phyloP scores from a whole-genome alignment of 1,140 invertebrate species.

The Probaryconus sp. region DNA sequence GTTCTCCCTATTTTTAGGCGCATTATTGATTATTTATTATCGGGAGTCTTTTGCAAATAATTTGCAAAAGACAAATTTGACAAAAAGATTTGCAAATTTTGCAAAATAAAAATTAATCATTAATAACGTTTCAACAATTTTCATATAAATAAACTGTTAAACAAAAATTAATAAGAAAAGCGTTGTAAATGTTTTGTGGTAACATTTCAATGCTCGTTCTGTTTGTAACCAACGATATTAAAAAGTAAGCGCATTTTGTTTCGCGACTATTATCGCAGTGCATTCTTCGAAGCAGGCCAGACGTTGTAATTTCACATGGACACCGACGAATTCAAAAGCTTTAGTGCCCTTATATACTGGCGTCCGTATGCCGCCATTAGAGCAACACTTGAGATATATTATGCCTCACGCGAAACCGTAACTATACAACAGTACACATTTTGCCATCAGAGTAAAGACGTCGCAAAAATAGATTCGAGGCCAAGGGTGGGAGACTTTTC shows the following conservation, averaged over 20 bases:
- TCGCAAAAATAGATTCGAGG: not conserved
- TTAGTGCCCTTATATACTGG: not conserved
- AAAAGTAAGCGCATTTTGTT: slow-evolving; percentile 18
- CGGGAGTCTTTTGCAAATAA: too few relatives aligned
- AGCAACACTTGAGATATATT: slow-evolving; percentile 12
- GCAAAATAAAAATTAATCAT: too few relatives aligned
- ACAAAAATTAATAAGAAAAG: too few relatives aligned
- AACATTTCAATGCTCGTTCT: too few relatives aligned
- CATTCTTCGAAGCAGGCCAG: not conserved
- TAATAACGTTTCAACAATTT: too few relatives aligned
- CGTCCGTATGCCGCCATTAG: slow-evolving; percentile 1
- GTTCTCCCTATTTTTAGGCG: slow-evolving; percentile 21
- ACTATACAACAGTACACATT: too few relatives aligned
- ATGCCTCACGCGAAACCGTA: not conserved
- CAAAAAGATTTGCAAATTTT: too few relatives aligned
- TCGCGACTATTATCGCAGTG: slow-evolving; percentile 19
- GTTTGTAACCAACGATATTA: slow-evolving; percentile 23
- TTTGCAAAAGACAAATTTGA: too few relatives aligned
- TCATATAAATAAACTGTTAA: too few relatives aligned
- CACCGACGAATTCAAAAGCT: slow-evolving; percentile 9
- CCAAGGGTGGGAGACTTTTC: too few relatives aligned
- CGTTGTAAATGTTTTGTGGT: too few relatives aligned
- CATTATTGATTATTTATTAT: slow-evolving; percentile 48
- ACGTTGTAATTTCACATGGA: slow-evolving; percentile 18
- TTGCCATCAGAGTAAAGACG: slow-evolving; percentile 2